Conservation (phyloP, 1,140 invertebrate species). For the Pararge aegeria region DNA sequence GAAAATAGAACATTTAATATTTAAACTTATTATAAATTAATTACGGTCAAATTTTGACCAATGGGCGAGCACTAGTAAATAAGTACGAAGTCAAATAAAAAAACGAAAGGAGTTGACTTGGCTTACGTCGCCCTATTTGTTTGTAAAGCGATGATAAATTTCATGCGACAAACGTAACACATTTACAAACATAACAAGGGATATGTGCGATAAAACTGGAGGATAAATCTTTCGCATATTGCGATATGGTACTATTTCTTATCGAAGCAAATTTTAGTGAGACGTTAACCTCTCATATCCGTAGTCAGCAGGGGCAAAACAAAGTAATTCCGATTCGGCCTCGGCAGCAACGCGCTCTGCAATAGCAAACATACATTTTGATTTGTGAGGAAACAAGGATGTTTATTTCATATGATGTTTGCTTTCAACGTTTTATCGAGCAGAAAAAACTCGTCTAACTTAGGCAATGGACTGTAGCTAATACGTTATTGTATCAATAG, state of each 20-base stretch:
- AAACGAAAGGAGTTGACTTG: too few relatives aligned
- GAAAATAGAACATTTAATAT: too few relatives aligned
- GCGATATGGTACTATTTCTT: slow-evolving; percentile 26
- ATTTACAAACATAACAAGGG: slow-evolving; percentile 6
- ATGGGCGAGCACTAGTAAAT: too few relatives aligned
- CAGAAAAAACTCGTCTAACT: neutral
- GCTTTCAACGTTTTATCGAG: neutral
- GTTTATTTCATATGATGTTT: slow-evolving; percentile 45
- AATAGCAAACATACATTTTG: slow-evolving; percentile 51
- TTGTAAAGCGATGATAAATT: slow-evolving; percentile 1
- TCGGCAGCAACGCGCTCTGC: slow-evolving; percentile 35
- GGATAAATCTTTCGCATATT: slow-evolving; percentile 13
- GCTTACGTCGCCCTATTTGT: too few relatives aligned
- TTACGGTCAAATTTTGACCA: too few relatives aligned
- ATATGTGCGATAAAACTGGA: neutral
- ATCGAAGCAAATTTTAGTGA: slow-evolving; percentile 22
- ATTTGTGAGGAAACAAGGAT: slow-evolving; percentile 56
- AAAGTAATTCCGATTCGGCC: slow-evolving; percentile 57
- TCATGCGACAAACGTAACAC: slow-evolving; percentile 1
- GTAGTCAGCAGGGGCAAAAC: slow-evolving; percentile 47
- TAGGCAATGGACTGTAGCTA: neutral
- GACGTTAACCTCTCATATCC: slow-evolving; percentile 36
- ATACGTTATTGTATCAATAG: neutral
- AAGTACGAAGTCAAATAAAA: too few relatives aligned
- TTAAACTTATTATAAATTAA: too few relatives aligned